Conservation (phyloP, 2,888 invertebrate species). For the Dexiosoma caninum region DNA sequence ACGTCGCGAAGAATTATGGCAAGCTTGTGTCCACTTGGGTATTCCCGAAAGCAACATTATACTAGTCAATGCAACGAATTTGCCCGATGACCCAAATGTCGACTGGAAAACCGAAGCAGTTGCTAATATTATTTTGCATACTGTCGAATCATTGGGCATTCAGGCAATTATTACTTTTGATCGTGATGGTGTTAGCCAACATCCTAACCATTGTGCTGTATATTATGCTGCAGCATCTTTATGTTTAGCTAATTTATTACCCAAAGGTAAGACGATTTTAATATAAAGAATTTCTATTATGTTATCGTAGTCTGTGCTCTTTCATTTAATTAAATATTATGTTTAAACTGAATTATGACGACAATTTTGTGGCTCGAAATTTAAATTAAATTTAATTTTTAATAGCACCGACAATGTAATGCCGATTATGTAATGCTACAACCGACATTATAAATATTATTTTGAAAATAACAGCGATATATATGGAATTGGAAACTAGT, state of each 20-base stretch:
- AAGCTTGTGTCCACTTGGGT: slow-evolving; percentile 88
- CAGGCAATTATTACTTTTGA: slow-evolving; percentile 96
- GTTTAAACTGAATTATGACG: too few species aligned
- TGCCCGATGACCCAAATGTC: slow-evolving; percentile 87
- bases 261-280: slow-evolving; percentile 81
- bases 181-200: slow-evolving; percentile 93
- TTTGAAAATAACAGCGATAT: too few species aligned
- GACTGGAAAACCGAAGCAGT: slow-evolving; percentile 86
- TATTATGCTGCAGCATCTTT: slow-evolving; percentile 89
- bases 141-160: slow-evolving; percentile 86
- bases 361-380: too few species aligned
- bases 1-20: slow-evolving; percentile 89
- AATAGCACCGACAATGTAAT: too few species aligned
- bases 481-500: too few species aligned
- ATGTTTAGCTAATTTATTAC: slow-evolving; percentile 86
- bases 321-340: too few species aligned
- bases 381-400: too few species aligned
- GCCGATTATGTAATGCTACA: too few species aligned
- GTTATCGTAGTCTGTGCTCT: too few species aligned
- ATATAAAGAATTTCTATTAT: too few species aligned
- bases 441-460: too few species aligned
- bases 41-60: slow-evolving; percentile 87
- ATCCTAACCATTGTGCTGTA: slow-evolving; percentile 93
- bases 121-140: slow-evolving; percentile 81
- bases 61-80: slow-evolving; percentile 83